Evolutionary conservation across 1,140 invertebrate genomes (phyloP).

Genomic region (Chelonus insularis): DNA sequence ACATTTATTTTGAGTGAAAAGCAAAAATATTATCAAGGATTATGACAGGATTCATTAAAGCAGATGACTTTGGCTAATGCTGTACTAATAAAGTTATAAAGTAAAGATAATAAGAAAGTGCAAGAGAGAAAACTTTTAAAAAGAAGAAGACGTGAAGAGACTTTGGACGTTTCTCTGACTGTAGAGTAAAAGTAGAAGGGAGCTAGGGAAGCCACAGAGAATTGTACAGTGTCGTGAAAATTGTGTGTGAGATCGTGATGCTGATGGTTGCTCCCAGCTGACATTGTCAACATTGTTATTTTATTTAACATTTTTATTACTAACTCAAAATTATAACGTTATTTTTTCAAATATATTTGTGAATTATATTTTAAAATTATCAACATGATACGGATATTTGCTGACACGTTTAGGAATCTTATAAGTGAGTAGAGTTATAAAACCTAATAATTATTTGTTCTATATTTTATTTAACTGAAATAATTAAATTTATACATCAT

Average conservation of each 20-base stretch:
- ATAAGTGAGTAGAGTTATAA: slow-evolving; percentile 49
- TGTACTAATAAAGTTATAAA: too few relatives aligned
- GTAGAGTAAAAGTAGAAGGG: slow-evolving; percentile 3
- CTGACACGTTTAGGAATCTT: slow-evolving; percentile 51
- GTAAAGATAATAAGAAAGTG: neutral
- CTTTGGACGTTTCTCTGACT: slow-evolving; percentile 28
- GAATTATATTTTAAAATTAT: neutral
- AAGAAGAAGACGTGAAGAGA: slow-evolving; percentile 23
- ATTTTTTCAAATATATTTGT: slow-evolving; percentile 12
- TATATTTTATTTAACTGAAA: too few relatives aligned
- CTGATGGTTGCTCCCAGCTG: slow-evolving; percentile 42
- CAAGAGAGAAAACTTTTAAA: neutral
- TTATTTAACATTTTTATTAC: neutral
- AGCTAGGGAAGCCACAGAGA: neutral
- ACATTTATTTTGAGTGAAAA: too few relatives aligned
- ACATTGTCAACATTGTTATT: slow-evolving; percentile 22
- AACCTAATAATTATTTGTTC: too few relatives aligned
- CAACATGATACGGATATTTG: slow-evolving; percentile 52
- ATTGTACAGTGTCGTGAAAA: slow-evolving; percentile 17
- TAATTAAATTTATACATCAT: too few relatives aligned
- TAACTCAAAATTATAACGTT: neutral
- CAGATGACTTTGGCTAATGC: too few relatives aligned
- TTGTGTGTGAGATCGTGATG: slow-evolving; percentile 37
- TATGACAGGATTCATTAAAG: too few relatives aligned
- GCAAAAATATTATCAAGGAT: too few relatives aligned